Evolutionary conservation across 2,888 invertebrate genomes (phyloP).

Genomic region (Diarsia dahlii): DNA sequence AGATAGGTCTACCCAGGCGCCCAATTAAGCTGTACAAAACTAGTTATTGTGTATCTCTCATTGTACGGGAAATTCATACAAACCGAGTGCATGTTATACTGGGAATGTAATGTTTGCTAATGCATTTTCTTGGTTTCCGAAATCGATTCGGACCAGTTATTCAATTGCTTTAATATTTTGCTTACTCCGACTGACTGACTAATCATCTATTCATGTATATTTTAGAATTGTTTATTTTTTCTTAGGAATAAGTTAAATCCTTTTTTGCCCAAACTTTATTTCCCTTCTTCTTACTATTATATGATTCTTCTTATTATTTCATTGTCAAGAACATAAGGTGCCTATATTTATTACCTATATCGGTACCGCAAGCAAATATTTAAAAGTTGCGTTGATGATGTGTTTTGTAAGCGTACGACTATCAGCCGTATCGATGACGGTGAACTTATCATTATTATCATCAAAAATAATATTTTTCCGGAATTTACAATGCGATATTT

Average conservation of each 20-base stretch:
- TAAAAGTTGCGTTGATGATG: background rate
- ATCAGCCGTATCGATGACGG: constrained; percentile 28
- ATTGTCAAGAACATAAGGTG: background rate
- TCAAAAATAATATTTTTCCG: constrained; percentile 33
- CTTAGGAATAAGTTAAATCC: constrained; percentile 11
- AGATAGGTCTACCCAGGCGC: background rate
- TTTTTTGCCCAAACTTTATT: background rate
- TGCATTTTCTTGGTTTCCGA: background rate
- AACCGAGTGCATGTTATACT: too few relatives aligned
- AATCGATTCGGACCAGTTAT: background rate
- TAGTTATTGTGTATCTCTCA: too few relatives aligned
- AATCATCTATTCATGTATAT: background rate
- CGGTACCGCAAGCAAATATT: background rate
- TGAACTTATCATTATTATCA: constrained; percentile 30
- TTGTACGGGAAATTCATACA: too few relatives aligned
- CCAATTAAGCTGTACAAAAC: too few relatives aligned
- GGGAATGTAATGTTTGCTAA: background rate
- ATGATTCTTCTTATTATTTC: background rate
- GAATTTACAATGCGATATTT: constrained; percentile 33
- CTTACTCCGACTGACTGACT: background rate
- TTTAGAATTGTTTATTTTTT: background rate
- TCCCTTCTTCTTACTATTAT: too few relatives aligned
- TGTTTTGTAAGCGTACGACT: constrained; percentile 1
- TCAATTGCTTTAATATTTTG: background rate
- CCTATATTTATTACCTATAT: background rate